Percentiles rank a stretch among this genome's conserved stretches.
Evolutionary conservation across 2,888 invertebrate species (phyloP).

Genomic region (Chaetogeoica ovagalla): DNA sequence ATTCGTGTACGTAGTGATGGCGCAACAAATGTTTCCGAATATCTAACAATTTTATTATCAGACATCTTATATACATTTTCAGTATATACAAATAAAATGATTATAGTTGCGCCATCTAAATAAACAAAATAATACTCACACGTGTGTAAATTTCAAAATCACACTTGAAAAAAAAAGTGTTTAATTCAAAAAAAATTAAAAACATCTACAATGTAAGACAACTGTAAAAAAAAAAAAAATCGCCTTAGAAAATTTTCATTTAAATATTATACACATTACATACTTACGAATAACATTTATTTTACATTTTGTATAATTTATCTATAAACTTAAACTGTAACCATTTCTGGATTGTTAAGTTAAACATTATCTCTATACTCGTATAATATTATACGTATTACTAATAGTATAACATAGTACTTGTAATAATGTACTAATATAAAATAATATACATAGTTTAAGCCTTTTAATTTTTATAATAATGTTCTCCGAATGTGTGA

Average conservation of each 20-base stretch:
- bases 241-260: neutral
- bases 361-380: too few species aligned
- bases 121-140: too few species aligned
- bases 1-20: neutral
- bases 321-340: slow-evolving; percentile 19
- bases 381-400: neutral
- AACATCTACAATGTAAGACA: too few species aligned
- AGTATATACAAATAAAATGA: too few species aligned
- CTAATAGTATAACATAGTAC: neutral
- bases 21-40: too few species aligned
- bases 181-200: too few species aligned
- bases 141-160: too few species aligned
- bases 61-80: too few species aligned
- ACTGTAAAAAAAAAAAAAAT: neutral
- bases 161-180: too few species aligned
- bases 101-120: too few species aligned
- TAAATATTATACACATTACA: neutral
- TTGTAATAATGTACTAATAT: neutral
- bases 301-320: slow-evolving; percentile 14
- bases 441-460: neutral
- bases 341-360: neutral
- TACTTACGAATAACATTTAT: neutral
- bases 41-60: too few species aligned
- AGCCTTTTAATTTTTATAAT: neutral
- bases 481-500: neutral